phyloP scores from a whole-genome alignment of 2,113 vertebrate species.

The Rhinogobius similis region DNA sequence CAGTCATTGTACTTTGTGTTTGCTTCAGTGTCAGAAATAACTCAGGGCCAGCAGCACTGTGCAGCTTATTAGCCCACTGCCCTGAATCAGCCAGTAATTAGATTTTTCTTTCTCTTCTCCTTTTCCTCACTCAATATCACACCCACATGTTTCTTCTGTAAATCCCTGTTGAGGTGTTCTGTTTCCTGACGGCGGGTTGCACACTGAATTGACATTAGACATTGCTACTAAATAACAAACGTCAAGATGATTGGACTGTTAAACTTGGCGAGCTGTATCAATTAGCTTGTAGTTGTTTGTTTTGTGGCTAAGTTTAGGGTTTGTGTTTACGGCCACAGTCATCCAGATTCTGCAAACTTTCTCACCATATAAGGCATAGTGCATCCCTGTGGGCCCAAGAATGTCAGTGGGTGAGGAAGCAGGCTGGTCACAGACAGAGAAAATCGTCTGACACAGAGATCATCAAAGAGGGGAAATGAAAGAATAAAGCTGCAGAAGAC shows the following conservation, averaged over 20 bases:
- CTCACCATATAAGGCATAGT: constrained; percentile 75
- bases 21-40: constrained; percentile 59
- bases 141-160: constrained; percentile 48
- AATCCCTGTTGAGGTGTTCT: constrained; percentile 34
- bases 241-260: not conserved
- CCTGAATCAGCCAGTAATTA: constrained; percentile 66
- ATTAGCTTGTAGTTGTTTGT: constrained; percentile 31
- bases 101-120: constrained; percentile 65
- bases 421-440: constrained; percentile 45
- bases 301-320: not conserved
- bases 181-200: not conserved
- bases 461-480: constrained; percentile 60
- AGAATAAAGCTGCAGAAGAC: constrained; percentile 54
- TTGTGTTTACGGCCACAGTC: constrained; percentile 33
- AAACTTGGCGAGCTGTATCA: constrained; percentile 26
- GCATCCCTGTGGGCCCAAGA: constrained; percentile 60
- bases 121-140: constrained; percentile 44
- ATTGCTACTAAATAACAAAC: constrained; percentile 1
- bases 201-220: not conserved
- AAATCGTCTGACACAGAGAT: constrained; percentile 36
- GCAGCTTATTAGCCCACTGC: constrained; percentile 66
- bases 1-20: constrained; percentile 30
- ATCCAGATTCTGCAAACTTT: constrained; percentile 65
- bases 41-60: constrained; percentile 57
- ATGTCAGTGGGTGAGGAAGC: constrained; percentile 65